phyloP scores from a whole-genome alignment of 1,140 invertebrate genomes.

The Platyscapa corneri region DNA sequence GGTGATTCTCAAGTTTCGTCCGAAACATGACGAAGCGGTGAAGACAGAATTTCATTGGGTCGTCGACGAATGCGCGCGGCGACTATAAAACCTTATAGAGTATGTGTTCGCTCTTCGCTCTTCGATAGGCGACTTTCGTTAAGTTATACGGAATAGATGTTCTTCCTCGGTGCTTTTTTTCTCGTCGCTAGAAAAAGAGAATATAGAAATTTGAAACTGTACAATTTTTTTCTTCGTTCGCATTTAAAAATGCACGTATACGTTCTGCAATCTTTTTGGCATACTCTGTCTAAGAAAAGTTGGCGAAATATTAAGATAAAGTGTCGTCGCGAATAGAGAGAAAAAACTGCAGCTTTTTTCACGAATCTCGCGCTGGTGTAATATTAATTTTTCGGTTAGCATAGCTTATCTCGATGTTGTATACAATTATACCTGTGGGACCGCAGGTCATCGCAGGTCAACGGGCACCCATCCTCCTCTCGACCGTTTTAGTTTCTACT shows the following conservation, averaged over 20 bases:
- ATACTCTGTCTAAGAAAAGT: no score
- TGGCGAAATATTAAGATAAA: background rate
- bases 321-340: no score
- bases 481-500: background rate
- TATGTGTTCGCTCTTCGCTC: background rate
- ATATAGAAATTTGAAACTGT: conserved; percentile 17
- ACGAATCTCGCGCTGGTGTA: no score
- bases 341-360: no score
- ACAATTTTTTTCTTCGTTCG: background rate
- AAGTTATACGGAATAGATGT: conserved; percentile 26
- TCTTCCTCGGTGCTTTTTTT: background rate
- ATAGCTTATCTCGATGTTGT: background rate
- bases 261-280: background rate
- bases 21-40: conserved; percentile 51
- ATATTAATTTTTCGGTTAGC: no score
- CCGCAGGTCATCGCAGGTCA: background rate
- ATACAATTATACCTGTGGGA: background rate
- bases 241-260: background rate
- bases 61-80: conserved; percentile 32
- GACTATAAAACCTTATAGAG: conserved; percentile 45
- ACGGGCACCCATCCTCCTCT: background rate
- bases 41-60: conserved; percentile 51
- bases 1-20: conserved; percentile 53
- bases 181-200: background rate
- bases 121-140: conserved; percentile 34